These are phyloP conservation scores for Macrotis lagotis DNA, from an alignment of 2,113 vertebrate species.

Conservation along the genomic window DNA sequence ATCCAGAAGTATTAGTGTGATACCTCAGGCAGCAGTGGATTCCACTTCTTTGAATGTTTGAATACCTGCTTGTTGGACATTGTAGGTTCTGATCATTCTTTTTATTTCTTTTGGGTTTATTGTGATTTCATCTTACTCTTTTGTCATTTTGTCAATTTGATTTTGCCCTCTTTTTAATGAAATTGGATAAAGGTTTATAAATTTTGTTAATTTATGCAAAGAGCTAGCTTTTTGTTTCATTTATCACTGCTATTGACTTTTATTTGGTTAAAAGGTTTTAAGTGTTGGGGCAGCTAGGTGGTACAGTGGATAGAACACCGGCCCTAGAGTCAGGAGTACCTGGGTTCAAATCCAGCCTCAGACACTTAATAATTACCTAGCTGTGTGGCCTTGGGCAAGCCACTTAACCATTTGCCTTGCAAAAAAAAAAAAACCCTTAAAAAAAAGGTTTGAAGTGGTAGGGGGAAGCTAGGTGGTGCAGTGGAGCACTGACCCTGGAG, in stretches of 20 bases:
- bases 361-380: no score
- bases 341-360: no score
- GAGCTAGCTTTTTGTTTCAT: not conserved
- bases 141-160: not conserved
- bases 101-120: not conserved
- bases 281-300: no score
- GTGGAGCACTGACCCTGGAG: no score
- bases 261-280: not conserved
- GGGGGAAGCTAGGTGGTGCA: no score
- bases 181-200: not conserved
- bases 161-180: not conserved
- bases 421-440: no score
- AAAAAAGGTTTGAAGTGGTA: no score
- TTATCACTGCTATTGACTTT: not conserved
- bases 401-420: no score
- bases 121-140: not conserved
- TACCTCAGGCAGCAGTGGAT: not conserved
- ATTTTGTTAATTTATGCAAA: not conserved
- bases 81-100: not conserved
- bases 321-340: no score
- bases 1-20: not conserved
- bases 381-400: no score
- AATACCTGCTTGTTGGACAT: not conserved
- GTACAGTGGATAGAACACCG: no score
- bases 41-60: not conserved